Percentiles rank a stretch among this genome's conserved stretches.
Conservation (phyloP, 2,113 vertebrate genomes). For the Chauna torquata region DNA sequence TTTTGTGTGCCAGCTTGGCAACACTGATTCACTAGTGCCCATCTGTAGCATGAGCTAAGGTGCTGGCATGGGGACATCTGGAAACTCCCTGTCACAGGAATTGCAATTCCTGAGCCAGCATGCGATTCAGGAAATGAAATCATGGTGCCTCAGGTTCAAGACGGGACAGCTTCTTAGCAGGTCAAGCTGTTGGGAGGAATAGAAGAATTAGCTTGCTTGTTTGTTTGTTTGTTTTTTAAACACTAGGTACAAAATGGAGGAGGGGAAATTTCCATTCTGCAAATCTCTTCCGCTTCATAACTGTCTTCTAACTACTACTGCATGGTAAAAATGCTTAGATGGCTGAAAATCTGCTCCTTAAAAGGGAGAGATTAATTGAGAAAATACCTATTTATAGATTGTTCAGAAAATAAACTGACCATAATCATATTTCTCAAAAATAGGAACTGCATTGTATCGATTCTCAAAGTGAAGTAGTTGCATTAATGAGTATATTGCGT, state of each 20-base stretch:
- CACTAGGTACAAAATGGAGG: not conserved
- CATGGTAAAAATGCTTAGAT: not conserved
- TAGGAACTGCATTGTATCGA: not conserved
- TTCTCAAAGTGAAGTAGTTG: not conserved
- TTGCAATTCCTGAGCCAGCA: not conserved
- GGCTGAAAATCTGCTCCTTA: not conserved
- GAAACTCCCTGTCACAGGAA: conserved; percentile 25
- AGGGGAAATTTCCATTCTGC: not conserved
- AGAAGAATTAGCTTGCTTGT: not conserved
- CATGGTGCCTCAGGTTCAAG: not conserved
- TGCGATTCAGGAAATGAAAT: not conserved
- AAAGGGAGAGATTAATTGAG: not conserved
- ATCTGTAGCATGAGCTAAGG: not conserved
- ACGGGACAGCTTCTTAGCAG: not conserved
- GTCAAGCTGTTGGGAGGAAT: not conserved
- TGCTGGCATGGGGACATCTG: not conserved
- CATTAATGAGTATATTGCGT: not conserved
- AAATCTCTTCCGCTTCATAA: not conserved
- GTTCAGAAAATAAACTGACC: not conserved
- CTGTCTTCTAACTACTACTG: not conserved
- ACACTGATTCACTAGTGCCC: not conserved
- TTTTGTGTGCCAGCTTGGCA: not conserved
- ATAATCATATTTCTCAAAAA: not conserved
- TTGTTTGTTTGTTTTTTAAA: not conserved
- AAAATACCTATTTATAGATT: not conserved